Conservation (phyloP, 2,797 vertebrate genomes). For the Naso thynnoides region DNA sequence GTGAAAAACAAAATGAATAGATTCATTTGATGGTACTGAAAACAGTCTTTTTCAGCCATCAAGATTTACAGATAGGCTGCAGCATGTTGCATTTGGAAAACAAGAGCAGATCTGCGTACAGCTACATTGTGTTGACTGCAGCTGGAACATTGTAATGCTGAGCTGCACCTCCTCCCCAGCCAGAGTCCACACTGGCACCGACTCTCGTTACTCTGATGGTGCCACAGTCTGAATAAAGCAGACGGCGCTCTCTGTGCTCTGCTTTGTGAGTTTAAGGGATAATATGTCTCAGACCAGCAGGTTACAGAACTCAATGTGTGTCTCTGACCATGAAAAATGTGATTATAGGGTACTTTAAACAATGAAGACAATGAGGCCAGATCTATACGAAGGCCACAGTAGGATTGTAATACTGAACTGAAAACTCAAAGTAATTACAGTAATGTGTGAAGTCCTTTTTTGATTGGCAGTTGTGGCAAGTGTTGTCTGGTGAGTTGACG, state of each 20-base stretch:
- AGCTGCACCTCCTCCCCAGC: slow-evolving; percentile 64
- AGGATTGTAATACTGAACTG: not conserved
- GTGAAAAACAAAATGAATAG: slow-evolving; percentile 4
- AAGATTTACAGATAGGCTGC: slow-evolving; percentile 7
- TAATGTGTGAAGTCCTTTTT: not conserved
- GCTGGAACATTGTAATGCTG: slow-evolving; percentile 76
- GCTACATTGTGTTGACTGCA: slow-evolving; percentile 64
- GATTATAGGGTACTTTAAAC: slow-evolving; percentile 16
- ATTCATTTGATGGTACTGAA: slow-evolving; percentile 4
- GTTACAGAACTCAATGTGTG: not conserved
- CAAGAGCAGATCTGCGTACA: slow-evolving; percentile 31
- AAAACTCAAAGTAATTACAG: not conserved
- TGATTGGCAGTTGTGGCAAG: not conserved
- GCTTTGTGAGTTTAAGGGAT: slow-evolving; percentile 21
- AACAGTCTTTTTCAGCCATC: not conserved
- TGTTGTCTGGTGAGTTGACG: not conserved
- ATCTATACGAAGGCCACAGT: not conserved
- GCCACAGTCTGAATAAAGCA: slow-evolving; percentile 57
- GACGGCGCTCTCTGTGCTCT: slow-evolving; percentile 23
- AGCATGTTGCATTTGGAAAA: slow-evolving; percentile 14
- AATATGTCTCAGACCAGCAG: slow-evolving; percentile 15
- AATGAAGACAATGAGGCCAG: slow-evolving; percentile 1
- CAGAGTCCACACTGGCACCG: slow-evolving; percentile 44
- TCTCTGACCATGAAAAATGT: not conserved
- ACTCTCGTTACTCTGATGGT: slow-evolving; percentile 37